Percentiles rank a stretch among this genome's conserved stretches.
Conservation (phyloP, 2,113 vertebrate genomes). For the Mustela lutreola region DNA sequence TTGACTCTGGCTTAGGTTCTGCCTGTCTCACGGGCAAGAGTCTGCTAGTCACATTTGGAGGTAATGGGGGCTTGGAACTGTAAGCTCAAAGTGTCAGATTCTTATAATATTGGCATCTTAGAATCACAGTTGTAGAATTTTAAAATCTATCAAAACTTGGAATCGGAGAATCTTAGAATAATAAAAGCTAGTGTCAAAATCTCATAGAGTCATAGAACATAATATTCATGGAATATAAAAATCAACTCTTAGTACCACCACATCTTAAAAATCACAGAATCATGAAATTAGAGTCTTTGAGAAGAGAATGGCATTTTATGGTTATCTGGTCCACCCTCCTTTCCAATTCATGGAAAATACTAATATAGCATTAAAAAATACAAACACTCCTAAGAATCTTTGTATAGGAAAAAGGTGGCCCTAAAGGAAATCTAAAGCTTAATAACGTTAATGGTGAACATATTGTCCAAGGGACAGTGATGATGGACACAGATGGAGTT, state of each 20-base stretch:
- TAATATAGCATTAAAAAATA: neutral
- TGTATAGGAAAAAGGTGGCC: neutral
- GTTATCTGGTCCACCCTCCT: neutral
- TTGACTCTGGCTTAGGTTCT: neutral
- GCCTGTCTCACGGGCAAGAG: neutral
- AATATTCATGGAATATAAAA: slow-evolving; percentile 37
- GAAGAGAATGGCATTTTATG: neutral
- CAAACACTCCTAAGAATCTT: neutral
- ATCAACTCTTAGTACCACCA: neutral
- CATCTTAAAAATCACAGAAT: slow-evolving; percentile 60
- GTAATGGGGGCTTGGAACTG: neutral
- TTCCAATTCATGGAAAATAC: neutral
- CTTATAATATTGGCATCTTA: neutral
- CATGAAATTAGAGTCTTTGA: neutral
- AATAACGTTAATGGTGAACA: neutral
- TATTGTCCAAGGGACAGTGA: neutral
- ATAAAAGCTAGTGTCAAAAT: slow-evolving; percentile 47
- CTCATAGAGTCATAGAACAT: neutral
- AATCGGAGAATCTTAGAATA: slow-evolving; percentile 35
- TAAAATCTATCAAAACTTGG: slow-evolving; percentile 6
- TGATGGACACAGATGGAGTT: neutral
- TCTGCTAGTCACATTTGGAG: neutral
- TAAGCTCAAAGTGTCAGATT: neutral
- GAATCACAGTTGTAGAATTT: slow-evolving; percentile 44
- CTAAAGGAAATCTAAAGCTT: neutral